Evolutionary conservation across 2,888 invertebrate genomes (phyloP).

Genomic region (Oasisia sp.): DNA sequence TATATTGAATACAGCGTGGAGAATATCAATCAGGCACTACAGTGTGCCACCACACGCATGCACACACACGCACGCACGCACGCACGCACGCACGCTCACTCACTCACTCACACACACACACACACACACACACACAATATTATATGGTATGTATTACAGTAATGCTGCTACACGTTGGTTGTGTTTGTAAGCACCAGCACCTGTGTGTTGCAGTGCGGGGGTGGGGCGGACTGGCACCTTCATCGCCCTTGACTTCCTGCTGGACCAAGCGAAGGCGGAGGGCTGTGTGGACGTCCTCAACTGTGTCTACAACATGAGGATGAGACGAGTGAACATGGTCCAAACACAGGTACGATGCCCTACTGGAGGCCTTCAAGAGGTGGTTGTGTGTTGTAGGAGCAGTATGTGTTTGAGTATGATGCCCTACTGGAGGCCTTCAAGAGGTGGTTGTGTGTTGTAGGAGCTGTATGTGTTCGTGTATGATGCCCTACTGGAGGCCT

Average conservation of each 20-base stretch:
- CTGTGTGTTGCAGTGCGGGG: constrained; percentile 56
- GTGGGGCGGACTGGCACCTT: constrained; percentile 64
- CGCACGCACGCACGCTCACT: no score
- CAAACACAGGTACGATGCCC: constrained; percentile 49
- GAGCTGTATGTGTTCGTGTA: constrained; percentile 25
- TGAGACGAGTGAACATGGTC: constrained; percentile 64
- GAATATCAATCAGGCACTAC: not conserved
- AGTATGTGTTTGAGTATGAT: constrained; percentile 45
- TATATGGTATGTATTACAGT: no score
- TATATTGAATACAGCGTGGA: not conserved
- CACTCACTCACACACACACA: no score
- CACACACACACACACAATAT: no score
- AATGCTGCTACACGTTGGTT: not conserved
- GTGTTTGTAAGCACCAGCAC: not conserved
- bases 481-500: constrained; percentile 19
- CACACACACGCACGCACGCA: no score
- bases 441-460: constrained; percentile 7
- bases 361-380: constrained; percentile 21
- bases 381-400: constrained; percentile 37
- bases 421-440: constrained; percentile 34
- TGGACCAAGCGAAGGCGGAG: constrained; percentile 60
- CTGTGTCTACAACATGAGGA: constrained; percentile 60
- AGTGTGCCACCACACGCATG: not conserved
- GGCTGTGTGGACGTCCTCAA: constrained; percentile 57
- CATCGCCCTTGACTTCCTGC: constrained; percentile 60